Base-by-base conservation (phyloP, 2,797 vertebrate genomes). In the Phrynocephalus vlangalii region DNA sequence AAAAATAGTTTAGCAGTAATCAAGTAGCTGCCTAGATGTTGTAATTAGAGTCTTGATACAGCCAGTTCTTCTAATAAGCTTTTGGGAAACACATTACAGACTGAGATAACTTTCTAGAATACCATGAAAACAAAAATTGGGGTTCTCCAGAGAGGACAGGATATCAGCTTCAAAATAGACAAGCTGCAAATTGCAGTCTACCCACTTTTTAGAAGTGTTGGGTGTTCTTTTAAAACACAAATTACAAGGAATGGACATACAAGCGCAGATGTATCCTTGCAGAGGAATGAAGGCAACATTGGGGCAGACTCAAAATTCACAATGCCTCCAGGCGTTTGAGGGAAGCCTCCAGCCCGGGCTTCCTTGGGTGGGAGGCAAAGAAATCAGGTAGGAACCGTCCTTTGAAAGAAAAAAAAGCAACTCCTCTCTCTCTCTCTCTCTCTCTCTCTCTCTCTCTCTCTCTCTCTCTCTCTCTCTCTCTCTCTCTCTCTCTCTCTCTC, bases 1-100 rank as follows among this genome's bases (percentile, higher is more conserved):
- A 80, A 71, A 90, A 82, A 71, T 72, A 87, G 38, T 50, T 84
- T 70, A 13, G n/a, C 22, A 28, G 79, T 60, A 87, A 50, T 66
- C 78, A 85, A 38, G 50, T 50, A 63, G 38, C 68, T 72, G 66
- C n/a, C 60, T 63, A 13, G 2, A 63, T 20, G 15, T 80, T 44
- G 82, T 33, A 70, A 48, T 9, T 1, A 4, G 15, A 70, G 20
- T 13, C 44, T 73, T 67, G 70, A 63, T 33, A 48, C 63, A 60
- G 24, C 70, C 18, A 56, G 9, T 18, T 2, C 60, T 38, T 75
- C 30, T 28, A 38, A 83, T 68, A 68, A 44, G 79, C 30, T 72
- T 80, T 33, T 68, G 6, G 44, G n/a, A 22, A 83, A 86, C 52
- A 80, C 73, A 6, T 50, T 30, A 18, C 26, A 75, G 48, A 38